phyloP scores from a whole-genome alignment of 2,113 vertebrate genomes.

The Talpa occidentalis region DNA sequence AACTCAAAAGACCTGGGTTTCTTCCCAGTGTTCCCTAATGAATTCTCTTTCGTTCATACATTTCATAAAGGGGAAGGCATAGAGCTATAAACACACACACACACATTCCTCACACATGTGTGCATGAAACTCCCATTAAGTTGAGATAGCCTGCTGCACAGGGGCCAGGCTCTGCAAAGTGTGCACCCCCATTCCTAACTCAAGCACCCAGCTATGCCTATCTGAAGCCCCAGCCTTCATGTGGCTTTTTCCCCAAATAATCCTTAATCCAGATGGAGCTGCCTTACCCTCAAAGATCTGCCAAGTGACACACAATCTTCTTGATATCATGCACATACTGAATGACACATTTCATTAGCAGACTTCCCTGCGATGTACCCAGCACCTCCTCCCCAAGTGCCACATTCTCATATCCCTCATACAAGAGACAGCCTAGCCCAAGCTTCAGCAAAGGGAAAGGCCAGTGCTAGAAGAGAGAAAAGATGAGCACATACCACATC shows the following conservation, averaged over 20 bases:
- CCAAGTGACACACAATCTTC: slow-evolving; percentile 59
- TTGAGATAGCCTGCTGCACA: neutral
- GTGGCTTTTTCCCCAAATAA: slow-evolving; percentile 5
- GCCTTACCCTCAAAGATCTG: slow-evolving; percentile 62
- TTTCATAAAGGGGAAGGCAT: neutral
- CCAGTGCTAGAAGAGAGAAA: neutral
- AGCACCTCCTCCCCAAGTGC: neutral
- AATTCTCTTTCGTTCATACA: neutral
- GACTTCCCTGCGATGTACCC: neutral
- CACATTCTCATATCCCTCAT: neutral
- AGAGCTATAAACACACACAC: neutral
- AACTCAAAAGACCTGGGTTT: slow-evolving; percentile 54
- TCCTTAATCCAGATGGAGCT: slow-evolving; percentile 66
- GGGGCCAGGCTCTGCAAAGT: neutral
- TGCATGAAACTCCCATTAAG: neutral
- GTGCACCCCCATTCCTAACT: neutral
- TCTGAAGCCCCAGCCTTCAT: neutral
- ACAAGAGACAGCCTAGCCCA: neutral
- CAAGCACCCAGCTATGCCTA: neutral
- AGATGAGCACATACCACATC: neutral
- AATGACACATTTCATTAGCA: slow-evolving; percentile 57
- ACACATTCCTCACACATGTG: neutral
- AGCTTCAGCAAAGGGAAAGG: neutral
- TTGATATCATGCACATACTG: neutral
- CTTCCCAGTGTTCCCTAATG: neutral